These are phyloP conservation scores for Ganaspis brasiliensis DNA, from an alignment of 2,888 invertebrate species.

Conservation along the genomic window DNA sequence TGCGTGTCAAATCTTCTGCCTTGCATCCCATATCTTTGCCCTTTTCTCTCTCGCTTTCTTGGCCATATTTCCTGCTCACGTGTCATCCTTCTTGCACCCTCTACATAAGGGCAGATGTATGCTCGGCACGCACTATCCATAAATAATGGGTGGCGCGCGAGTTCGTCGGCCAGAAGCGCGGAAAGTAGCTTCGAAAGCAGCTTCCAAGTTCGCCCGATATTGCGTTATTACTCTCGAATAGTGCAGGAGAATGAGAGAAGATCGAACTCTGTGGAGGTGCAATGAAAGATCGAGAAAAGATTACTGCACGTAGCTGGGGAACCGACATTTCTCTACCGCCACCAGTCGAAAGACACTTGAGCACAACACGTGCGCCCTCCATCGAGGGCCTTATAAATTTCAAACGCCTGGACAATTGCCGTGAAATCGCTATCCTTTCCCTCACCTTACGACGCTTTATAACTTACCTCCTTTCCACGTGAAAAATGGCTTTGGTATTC, in stretches of 20 bases:
- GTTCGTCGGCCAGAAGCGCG: slow-evolving; percentile 59
- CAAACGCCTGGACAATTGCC: slow-evolving; percentile 26
- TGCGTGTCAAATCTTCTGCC: slow-evolving; percentile 43
- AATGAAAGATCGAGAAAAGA: slow-evolving; percentile 75
- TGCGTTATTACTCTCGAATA: slow-evolving; percentile 72
- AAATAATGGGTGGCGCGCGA: slow-evolving; percentile 70
- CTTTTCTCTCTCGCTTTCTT: slow-evolving; percentile 13
- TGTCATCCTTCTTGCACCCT: slow-evolving; percentile 38
- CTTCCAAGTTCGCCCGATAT: slow-evolving; percentile 73
- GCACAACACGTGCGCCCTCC: slow-evolving; percentile 49
- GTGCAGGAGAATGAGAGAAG: slow-evolving; percentile 38
- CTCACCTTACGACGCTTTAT: slow-evolving; percentile 1
- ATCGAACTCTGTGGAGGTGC: slow-evolving; percentile 49
- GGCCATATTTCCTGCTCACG: slow-evolving; percentile 25
- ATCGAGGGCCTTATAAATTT: slow-evolving; percentile 26
- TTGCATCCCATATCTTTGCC: slow-evolving; percentile 30
- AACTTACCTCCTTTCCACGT: not conserved
- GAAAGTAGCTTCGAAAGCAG: slow-evolving; percentile 72
- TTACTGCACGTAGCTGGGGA: slow-evolving; percentile 68
- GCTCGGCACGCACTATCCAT: slow-evolving; percentile 73
- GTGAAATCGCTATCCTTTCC: slow-evolving; percentile 29
- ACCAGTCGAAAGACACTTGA: slow-evolving; percentile 55
- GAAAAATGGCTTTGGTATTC: not conserved
- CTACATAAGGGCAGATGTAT: slow-evolving; percentile 68
- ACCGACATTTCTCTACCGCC: slow-evolving; percentile 61